These are phyloP conservation scores for Diuraphis noxia DNA, from an alignment of 1,140 invertebrate species.

Conservation along the genomic window DNA sequence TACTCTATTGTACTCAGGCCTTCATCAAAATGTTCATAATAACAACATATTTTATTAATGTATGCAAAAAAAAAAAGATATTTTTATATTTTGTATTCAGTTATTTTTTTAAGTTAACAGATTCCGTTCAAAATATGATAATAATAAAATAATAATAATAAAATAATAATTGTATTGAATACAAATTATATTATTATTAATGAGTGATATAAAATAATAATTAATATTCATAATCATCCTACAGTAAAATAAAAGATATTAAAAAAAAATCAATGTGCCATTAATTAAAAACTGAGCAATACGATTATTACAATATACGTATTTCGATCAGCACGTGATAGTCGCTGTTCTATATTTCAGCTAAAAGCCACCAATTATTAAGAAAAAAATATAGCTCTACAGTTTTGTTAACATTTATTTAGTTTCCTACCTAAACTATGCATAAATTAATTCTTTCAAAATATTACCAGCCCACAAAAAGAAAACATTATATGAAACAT, in stretches of 20 bases:
- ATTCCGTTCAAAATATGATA: not conserved
- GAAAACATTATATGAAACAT: no score
- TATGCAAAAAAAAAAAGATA: not conserved
- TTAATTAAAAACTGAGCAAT: not conserved
- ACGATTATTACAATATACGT: no score
- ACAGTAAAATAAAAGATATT: not conserved
- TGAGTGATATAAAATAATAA: not conserved
- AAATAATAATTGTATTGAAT: not conserved
- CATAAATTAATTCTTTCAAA: not conserved
- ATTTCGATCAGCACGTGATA: no score
- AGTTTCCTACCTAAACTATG: not conserved
- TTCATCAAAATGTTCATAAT: not conserved
- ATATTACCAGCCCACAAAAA: no score
- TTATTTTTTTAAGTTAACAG: not conserved
- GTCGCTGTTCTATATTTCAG: not conserved
- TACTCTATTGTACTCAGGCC: not conserved
- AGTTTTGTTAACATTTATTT: not conserved
- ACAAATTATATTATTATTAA: not conserved
- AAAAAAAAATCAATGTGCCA: not conserved
- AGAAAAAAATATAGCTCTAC: not conserved
- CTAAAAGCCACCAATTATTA: not conserved
- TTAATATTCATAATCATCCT: not conserved
- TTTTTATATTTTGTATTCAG: not conserved
- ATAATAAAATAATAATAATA: not conserved
- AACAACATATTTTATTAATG: not conserved